Evolutionary conservation across 1,140 invertebrate genomes (phyloP).

Genomic region (Atta texana): DNA sequence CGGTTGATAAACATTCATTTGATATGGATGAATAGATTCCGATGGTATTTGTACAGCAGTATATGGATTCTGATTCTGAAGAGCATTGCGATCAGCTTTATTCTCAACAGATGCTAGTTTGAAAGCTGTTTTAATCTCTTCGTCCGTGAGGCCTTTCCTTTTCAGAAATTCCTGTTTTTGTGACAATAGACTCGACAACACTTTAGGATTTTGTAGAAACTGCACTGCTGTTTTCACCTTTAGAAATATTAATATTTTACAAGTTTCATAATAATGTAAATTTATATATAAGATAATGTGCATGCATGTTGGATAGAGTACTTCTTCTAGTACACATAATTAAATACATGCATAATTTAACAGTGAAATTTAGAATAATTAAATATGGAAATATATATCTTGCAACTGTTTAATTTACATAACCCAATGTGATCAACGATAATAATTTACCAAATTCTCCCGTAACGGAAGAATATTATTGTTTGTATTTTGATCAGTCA

Average conservation of each 20-base stretch:
- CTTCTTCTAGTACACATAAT: not conserved
- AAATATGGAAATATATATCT: not conserved
- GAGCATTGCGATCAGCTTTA: conserved; percentile 79
- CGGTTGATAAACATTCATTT: conserved; percentile 82
- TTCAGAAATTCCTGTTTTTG: conserved; percentile 93
- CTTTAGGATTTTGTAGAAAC: conserved; percentile 94
- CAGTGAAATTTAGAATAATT: not conserved
- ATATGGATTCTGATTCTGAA: conserved; percentile 76
- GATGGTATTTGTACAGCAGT: conserved; percentile 80
- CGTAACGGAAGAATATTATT: conserved; percentile 72
- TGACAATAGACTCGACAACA: conserved; percentile 90
- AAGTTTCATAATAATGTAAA: conserved; percentile 65
- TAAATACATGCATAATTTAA: not conserved
- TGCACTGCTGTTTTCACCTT: conserved; percentile 94
- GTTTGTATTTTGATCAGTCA: conserved; percentile 76
- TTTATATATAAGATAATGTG: not conserved
- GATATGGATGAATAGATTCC: conserved; percentile 79
- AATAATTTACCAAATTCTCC: conserved; percentile 81
- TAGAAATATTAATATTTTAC: not conserved
- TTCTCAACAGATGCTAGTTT: conserved; percentile 87
- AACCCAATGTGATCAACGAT: not conserved
- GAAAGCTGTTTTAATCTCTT: conserved; percentile 92
- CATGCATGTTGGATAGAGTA: not conserved
- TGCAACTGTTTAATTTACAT: conserved; percentile 19
- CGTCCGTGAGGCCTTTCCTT: conserved; percentile 92